These are phyloP conservation scores for Chloropsis hardwickii DNA, from an alignment of 2,113 vertebrate genomes.

Conservation along the genomic window DNA sequence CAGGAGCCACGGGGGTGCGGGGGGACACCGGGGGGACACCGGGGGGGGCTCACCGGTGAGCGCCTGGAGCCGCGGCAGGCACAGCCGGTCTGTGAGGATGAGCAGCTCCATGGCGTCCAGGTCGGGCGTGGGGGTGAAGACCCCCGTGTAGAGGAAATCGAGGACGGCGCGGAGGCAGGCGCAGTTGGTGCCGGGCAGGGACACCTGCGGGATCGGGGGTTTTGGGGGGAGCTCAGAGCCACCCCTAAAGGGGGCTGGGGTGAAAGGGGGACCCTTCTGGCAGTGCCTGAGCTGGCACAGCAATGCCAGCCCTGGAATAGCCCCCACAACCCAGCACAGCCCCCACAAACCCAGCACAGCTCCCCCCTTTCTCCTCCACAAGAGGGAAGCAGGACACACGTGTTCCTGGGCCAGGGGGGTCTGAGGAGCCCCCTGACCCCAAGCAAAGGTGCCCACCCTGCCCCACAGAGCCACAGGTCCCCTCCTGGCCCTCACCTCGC, in stretches of 20 bases:
- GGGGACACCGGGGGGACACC: not conserved
- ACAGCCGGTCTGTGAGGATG: slow-evolving; percentile 84
- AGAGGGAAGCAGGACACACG: accelerated
- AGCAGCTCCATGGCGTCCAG: slow-evolving; percentile 85
- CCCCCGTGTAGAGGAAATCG: slow-evolving; percentile 86
- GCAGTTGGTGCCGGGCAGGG: slow-evolving; percentile 80
- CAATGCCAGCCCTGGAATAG: no score
- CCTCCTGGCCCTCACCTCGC: slow-evolving; percentile 72
- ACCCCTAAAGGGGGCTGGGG: no score
- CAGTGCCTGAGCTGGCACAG: not conserved
- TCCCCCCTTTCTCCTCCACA: not conserved
- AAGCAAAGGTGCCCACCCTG: not conserved
- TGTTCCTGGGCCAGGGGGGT: not conserved
- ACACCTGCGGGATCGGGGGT: slow-evolving; percentile 65
- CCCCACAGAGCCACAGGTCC: not conserved
- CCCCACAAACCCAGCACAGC: not conserved
- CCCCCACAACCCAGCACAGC: not conserved
- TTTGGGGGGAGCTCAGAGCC: not conserved
- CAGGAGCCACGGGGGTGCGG: not conserved
- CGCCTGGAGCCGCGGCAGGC: slow-evolving; percentile 84
- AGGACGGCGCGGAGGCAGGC: slow-evolving; percentile 83
- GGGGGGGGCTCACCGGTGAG: slow-evolving; percentile 78
- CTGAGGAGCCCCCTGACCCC: not conserved
- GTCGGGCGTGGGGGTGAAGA: slow-evolving; percentile 75
- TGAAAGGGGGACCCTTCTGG: not conserved